phyloP scores from a whole-genome alignment of 2,113 vertebrate genomes.

The Cebus imitator region DNA sequence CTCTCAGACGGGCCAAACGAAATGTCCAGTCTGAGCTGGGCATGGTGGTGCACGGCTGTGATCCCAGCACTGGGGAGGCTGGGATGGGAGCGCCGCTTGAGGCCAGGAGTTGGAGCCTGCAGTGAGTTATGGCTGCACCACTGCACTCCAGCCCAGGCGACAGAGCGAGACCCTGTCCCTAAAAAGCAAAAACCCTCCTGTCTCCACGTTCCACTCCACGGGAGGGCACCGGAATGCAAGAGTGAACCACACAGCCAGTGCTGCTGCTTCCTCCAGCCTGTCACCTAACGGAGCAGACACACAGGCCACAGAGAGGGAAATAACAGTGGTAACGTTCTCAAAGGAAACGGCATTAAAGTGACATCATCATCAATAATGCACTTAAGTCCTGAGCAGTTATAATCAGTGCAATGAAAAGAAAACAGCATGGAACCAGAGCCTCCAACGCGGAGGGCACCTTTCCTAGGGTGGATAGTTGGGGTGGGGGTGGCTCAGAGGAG shows the following conservation, averaged over 20 bases:
- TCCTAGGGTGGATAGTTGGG: too few relatives aligned
- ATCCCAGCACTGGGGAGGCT: too few relatives aligned
- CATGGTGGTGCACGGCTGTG: too few relatives aligned
- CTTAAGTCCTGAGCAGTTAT: not conserved
- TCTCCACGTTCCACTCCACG: rapidly evolving
- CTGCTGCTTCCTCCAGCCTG: rapidly evolving
- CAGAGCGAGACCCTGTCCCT: too few relatives aligned
- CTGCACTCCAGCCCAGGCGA: too few relatives aligned
- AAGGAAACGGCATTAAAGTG: not conserved
- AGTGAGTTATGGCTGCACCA: too few relatives aligned
- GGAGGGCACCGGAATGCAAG: not conserved
- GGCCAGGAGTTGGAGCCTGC: too few relatives aligned
- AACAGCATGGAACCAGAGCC: rapidly evolving
- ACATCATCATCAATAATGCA: not conserved
- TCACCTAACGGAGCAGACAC: not conserved
- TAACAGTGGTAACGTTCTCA: not conserved
- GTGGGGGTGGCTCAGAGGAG: not conserved
- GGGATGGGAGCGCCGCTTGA: too few relatives aligned
- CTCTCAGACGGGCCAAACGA: not conserved
- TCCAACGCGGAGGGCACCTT: rapidly evolving
- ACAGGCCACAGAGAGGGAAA: not conserved
- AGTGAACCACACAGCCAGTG: not conserved
- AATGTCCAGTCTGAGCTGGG: not conserved
- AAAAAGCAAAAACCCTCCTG: too few relatives aligned
- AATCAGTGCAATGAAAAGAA: not conserved